phyloP scores from a whole-genome alignment of 2,113 vertebrate species.

The Desmodus rotundus region DNA sequence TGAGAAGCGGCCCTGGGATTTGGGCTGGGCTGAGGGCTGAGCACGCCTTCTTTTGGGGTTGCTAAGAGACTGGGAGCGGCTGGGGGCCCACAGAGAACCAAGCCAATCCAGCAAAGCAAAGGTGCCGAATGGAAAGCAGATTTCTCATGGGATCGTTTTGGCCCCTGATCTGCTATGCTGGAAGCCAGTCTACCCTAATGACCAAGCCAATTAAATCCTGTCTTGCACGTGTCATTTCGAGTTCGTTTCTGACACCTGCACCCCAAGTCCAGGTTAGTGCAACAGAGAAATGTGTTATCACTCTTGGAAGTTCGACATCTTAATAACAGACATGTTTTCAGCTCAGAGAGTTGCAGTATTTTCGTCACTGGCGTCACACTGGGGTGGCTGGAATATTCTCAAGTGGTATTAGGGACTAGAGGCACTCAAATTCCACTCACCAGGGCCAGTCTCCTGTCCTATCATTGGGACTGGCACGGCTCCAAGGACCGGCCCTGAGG shows the following conservation, averaged over 20 bases:
- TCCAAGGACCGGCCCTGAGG: too few relatives aligned
- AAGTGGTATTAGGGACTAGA: background rate
- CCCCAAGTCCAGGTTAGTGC: background rate
- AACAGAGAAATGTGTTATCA: background rate
- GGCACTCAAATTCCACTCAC: background rate
- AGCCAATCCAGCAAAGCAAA: background rate
- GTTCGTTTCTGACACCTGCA: background rate
- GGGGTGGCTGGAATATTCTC: background rate
- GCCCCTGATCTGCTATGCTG: background rate
- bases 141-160: background rate
- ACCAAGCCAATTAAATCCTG: background rate
- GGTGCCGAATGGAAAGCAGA: background rate
- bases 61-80: background rate
- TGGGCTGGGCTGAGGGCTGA: background rate
- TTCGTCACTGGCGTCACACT: background rate
- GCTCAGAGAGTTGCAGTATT: background rate
- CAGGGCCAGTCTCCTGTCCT: background rate
- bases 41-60: background rate
- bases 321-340: background rate
- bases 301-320: background rate
- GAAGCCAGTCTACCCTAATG: background rate
- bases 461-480: background rate
- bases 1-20: background rate
- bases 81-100: background rate
- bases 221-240: background rate